Base-by-base conservation (phyloP, 2,797 vertebrate species). In the Yasuhikotakia modesta region DNA sequence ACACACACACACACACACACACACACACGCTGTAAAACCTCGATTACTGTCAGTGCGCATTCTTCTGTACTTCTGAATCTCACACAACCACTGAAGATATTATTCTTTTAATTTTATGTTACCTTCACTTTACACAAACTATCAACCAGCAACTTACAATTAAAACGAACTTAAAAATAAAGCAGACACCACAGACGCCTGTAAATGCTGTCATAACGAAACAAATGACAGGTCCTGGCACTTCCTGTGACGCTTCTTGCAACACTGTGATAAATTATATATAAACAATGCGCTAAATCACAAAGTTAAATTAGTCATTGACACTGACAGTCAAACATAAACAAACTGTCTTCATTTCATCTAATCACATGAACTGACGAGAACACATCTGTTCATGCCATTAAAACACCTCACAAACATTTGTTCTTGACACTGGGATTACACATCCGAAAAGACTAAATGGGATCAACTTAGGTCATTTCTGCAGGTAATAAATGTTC, bases 1-100 rank as follows among this genome's bases (percentile, higher is more conserved):
- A n/a, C n/a, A n/a, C n/a, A n/a, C n/a, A n/a, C n/a, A 10, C 11
- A n/a, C 6, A 7, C 32, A 84, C 1, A 57, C 22, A 72, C 43
- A 52, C 17, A 39, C 65, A 78, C 17, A 70, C 12, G 45, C 30
- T 11, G 17, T 48, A 21, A 61, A 61, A 30, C 27, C 12, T 14
- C 1, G 2, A 2, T 10, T 19, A 32, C 2, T 21, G 30, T 35
- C 24, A 1, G 46, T 53, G 7, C 21, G n/a, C n/a, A 32, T 21
- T 27, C 16, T 5, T 60, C 30, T 24, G n/a, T n/a, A n/a, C 70
- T n/a, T 6, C 16, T 13, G 16, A 72, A 57, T 5, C 30, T 10
- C 35, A 24, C 1, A 46, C 68, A 39, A 7, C 48, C 0, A 30
- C 1, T 21, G 46, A n/a, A 11, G 12, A 21, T 32, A 32, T 32